Base-by-base conservation (phyloP, 2,888 invertebrate species). In the Brenthis ino region DNA sequence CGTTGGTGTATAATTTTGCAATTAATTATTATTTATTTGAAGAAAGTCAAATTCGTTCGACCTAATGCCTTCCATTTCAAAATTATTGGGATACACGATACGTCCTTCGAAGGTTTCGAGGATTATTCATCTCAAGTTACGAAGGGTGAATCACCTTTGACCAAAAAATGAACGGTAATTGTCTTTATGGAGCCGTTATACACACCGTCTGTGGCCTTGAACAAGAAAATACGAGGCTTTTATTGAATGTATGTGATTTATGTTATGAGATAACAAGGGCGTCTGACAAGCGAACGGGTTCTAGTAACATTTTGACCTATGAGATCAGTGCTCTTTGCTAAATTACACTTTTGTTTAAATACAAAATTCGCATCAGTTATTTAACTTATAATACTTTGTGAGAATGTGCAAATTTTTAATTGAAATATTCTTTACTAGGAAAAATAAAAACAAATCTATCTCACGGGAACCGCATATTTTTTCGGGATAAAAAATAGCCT, bases 251-350 rank as follows among this genome's bases (percentile, higher is more conserved):
- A 37, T 48, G 61, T 28, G 85, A 88, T 86, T 85, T 83, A 87
- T 82, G 78, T 82, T 80, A 76, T 71, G 12, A 64, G 56, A 67
- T 66, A 80, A 79, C 80, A 79, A 72, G 73, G 75, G 72, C 77
- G 72, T 77, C 79, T 75, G 81, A 86, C 82, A 86, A 88, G 81
- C 80, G 81, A 83, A 82, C 82, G 77, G 78, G 82, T 82, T 79
- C 81, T 79, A 82, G 80, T 82, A 84, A 78, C 75, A 76, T 70
- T 77, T 73, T 85, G 85, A 90, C 86, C 87, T 88, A 89, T 91
- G 87, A 89, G 37, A 43, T 43, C 37, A 43, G 37, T 11, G 37
- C 37, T 84, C 11, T 60, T 50, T 28, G n/a, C 48, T 12, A 60
- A 50, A 33, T 28, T 28, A 6, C 28, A n/a, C 50, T 33, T 83